Conservation (phyloP, 1,140 invertebrate genomes). For the Drosophila bocqueti region DNA sequence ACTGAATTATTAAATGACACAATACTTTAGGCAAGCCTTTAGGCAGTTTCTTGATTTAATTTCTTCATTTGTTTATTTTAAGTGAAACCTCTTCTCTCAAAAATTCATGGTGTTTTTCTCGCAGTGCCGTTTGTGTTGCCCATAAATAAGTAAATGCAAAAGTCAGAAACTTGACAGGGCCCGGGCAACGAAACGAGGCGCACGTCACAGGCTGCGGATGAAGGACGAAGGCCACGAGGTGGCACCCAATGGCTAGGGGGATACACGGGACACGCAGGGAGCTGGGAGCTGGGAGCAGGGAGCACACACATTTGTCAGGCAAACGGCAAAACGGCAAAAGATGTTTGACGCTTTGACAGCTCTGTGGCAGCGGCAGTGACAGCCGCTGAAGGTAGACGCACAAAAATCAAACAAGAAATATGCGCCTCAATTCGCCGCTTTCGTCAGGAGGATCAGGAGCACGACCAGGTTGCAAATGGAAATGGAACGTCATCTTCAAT, state of each 20-base stretch:
- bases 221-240: slow-evolving; percentile 32
- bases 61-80: neutral
- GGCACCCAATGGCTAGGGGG: slow-evolving; percentile 1
- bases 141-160: slow-evolving; percentile 81
- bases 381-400: slow-evolving; percentile 46
- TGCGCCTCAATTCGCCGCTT: slow-evolving; percentile 54
- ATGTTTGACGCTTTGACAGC: slow-evolving; percentile 81
- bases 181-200: slow-evolving; percentile 32
- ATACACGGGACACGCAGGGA: no score
- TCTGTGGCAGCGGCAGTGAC: slow-evolving; percentile 52
- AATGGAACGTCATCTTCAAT: slow-evolving; percentile 71
- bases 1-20: neutral
- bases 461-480: slow-evolving; percentile 7
- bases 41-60: neutral
- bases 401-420: slow-evolving; percentile 64
- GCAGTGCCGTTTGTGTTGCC: slow-evolving; percentile 28
- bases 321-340: slow-evolving; percentile 54
- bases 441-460: slow-evolving; percentile 21
- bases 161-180: slow-evolving; percentile 65
- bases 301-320: slow-evolving; percentile 68
- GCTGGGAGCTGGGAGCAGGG: no score
- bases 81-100: accelerated
- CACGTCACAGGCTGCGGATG: slow-evolving; percentile 41
- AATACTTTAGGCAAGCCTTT: neutral
- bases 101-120: neutral